These are phyloP conservation scores for Indicator indicator DNA, from an alignment of 2,113 vertebrate species.

Conservation along the genomic window DNA sequence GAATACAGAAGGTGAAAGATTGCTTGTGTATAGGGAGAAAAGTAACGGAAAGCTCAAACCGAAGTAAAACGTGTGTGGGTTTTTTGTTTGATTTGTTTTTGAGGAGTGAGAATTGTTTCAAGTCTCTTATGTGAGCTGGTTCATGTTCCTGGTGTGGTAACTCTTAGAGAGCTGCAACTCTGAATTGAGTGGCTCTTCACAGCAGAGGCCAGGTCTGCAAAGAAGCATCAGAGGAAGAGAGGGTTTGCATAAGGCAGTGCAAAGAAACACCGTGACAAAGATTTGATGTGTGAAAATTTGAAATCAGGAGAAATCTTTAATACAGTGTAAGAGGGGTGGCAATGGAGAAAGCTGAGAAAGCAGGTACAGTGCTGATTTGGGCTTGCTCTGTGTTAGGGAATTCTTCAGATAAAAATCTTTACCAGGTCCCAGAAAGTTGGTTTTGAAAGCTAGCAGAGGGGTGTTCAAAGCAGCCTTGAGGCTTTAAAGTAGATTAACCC, in stretches of 20 bases:
- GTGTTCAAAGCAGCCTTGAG: not conserved
- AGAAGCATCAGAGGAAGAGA: not conserved
- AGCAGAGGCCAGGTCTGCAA: not conserved
- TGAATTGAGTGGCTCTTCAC: not conserved
- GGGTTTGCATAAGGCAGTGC: not conserved
- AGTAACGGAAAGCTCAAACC: accelerated
- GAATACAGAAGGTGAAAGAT: not conserved
- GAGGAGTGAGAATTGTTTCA: not conserved
- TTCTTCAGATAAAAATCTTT: not conserved
- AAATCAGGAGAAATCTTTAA: not conserved
- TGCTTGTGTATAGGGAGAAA: not conserved
- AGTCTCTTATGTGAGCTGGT: not conserved
- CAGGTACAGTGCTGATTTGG: not conserved
- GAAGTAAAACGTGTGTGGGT: not conserved
- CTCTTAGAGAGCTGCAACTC: not conserved
- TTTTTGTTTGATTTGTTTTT: not conserved
- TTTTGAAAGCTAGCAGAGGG: not conserved
- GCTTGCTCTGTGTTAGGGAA: not conserved
- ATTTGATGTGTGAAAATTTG: not conserved
- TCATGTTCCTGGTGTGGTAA: not conserved
- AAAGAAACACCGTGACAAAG: not conserved
- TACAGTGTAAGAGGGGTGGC: accelerated
- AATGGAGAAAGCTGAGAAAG: not conserved
- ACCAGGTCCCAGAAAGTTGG: not conserved
- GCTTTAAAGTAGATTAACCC: not conserved